Evolutionary conservation across 2,113 vertebrate genomes (phyloP).

Genomic region (Typhlomys cinereus): DNA sequence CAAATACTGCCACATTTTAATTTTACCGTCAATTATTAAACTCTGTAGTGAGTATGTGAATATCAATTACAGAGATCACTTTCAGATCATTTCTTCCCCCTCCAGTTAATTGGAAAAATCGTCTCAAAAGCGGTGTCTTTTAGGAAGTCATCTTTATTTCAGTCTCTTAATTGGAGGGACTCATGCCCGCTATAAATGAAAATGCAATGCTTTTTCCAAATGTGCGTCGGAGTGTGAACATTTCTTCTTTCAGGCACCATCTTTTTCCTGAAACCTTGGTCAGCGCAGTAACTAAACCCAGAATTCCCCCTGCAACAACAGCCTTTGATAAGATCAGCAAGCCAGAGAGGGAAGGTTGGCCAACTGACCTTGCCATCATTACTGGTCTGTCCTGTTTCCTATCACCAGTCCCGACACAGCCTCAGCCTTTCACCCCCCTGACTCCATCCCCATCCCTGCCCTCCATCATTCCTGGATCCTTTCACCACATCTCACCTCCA

Average conservation of each 20-base stretch:
- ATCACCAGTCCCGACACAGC: accelerated
- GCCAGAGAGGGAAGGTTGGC: no score
- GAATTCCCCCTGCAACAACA: not conserved
- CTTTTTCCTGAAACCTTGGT: not conserved
- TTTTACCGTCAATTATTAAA: not conserved
- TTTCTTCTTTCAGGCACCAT: not conserved
- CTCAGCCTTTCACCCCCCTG: not conserved
- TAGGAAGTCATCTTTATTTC: not conserved
- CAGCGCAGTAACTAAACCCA: not conserved
- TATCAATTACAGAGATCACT: not conserved
- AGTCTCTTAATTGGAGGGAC: not conserved
- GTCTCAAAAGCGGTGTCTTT: not conserved
- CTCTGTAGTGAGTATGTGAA: not conserved
- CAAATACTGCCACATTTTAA: not conserved
- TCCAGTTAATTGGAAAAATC: not conserved
- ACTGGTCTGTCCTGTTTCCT: not conserved
- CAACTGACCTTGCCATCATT: accelerated
- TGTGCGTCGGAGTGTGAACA: not conserved
- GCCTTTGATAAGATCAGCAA: not conserved
- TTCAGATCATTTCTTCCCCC: not conserved
- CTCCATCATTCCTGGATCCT: not conserved
- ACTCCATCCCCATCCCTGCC: accelerated
- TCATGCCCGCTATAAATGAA: not conserved
- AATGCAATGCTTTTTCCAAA: not conserved
- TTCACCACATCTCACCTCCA: not conserved